Evolutionary conservation across 1,140 invertebrate genomes (phyloP).

Genomic region (Leptinotarsa defecta): DNA sequence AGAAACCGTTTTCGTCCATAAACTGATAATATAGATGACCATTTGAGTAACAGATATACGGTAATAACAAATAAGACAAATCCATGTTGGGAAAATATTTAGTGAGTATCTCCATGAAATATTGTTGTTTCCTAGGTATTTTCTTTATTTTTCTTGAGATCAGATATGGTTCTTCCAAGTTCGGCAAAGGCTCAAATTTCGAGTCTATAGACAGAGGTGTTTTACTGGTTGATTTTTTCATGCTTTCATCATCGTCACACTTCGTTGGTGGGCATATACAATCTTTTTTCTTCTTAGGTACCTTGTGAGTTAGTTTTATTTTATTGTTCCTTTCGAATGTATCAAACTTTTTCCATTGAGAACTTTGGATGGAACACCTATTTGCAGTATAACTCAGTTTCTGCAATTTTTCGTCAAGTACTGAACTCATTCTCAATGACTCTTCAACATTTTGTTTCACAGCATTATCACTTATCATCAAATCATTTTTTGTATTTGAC

Average conservation of each 20-base stretch:
- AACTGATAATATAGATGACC: slow-evolving; percentile 48
- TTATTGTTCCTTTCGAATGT: neutral
- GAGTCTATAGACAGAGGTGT: neutral
- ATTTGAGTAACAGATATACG: slow-evolving; percentile 46
- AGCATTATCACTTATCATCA: neutral
- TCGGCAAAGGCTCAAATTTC: neutral
- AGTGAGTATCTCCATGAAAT: slow-evolving; percentile 43
- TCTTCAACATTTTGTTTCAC: neutral
- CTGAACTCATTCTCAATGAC: neutral
- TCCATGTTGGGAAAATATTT: slow-evolving; percentile 47
- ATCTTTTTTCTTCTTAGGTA: neutral
- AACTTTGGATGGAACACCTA: neutral
- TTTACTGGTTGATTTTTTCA: neutral
- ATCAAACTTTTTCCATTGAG: neutral
- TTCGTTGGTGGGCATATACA: neutral
- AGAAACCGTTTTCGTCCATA: neutral
- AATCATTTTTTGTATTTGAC: neutral
- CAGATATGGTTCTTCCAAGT: slow-evolving; percentile 6
- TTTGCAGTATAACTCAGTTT: neutral
- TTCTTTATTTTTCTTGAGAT: slow-evolving; percentile 28
- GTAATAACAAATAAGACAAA: slow-evolving; percentile 40
- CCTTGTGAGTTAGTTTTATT: neutral
- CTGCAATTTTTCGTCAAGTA: neutral
- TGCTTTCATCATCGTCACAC: neutral
- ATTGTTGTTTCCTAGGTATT: slow-evolving; percentile 39